A percentile compares a stretch with the other conserved stretches of the same genome.
Conservation (phyloP, 2,888 invertebrate species). For the Steinernema hermaphroditum region DNA sequence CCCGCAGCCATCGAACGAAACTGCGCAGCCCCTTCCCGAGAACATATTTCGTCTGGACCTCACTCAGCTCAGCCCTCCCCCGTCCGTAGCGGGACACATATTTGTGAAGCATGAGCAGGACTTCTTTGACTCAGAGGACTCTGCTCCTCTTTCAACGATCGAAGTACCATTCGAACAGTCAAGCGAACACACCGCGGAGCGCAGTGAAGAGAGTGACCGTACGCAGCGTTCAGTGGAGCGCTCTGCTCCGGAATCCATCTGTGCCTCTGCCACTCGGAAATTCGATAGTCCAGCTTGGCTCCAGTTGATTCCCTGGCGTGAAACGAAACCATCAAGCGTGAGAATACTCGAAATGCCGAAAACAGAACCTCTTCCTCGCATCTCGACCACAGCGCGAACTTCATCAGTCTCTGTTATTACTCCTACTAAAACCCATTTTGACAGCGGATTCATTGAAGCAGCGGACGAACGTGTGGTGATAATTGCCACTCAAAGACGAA, state of each 20-base stretch:
- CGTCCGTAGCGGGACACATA: neutral
- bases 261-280: neutral
- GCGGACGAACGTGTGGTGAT: neutral
- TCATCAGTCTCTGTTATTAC: neutral
- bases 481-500: neutral
- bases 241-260: too few species aligned
- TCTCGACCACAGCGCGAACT: constrained; percentile 7
- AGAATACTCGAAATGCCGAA: constrained; percentile 17
- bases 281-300: neutral
- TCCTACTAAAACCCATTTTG: neutral
- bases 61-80: neutral
- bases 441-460: constrained; percentile 27
- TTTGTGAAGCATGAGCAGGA: neutral
- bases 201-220: too few species aligned
- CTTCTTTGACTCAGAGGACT: neutral
- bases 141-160: neutral
- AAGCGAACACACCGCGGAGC: too few species aligned
- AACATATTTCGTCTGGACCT: constrained; percentile 1
- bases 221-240: too few species aligned
- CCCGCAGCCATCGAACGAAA: neutral
- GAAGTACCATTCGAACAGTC: neutral
- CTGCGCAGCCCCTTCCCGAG: neutral
- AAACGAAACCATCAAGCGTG: neutral
- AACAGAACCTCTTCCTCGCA: neutral
- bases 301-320: neutral